phyloP scores from a whole-genome alignment of 2,888 invertebrate genomes.

The Andricus quercusramuli region DNA sequence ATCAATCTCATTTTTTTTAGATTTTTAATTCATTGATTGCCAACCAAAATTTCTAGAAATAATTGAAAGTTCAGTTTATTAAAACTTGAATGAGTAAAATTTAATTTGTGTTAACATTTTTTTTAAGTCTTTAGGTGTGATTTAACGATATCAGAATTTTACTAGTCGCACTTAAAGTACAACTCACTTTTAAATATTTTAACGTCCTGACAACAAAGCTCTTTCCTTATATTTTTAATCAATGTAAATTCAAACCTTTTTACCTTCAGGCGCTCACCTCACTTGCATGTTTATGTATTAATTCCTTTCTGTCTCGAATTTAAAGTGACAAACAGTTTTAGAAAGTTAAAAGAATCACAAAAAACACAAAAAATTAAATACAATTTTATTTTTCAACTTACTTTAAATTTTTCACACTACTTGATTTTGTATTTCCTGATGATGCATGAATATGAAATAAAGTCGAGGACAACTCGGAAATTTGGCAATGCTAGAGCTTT shows the following conservation, averaged over 20 bases:
- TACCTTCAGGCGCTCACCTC: background rate
- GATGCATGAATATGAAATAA: constrained; percentile 14
- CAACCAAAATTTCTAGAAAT: too few relatives aligned
- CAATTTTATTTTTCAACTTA: background rate
- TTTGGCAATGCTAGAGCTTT: constrained; percentile 24
- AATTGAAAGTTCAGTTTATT: too few relatives aligned
- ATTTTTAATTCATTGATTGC: too few relatives aligned
- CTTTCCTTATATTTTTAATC: constrained; percentile 1
- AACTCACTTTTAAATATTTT: background rate
- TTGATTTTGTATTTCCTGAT: background rate
- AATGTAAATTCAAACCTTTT: constrained; percentile 18
- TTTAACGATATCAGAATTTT: background rate
- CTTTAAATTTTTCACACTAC: background rate
- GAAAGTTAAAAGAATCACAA: background rate
- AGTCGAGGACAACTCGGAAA: constrained; percentile 15
- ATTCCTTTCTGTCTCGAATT: background rate
- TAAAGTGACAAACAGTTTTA: background rate
- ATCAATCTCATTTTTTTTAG: too few relatives aligned
- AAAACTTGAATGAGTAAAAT: background rate
- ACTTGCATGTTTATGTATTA: background rate
- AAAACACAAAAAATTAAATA: background rate
- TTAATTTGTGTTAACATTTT: background rate
- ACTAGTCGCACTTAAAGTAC: background rate
- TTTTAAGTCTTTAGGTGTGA: background rate
- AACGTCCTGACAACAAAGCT: background rate